Conservation (phyloP, 2,888 invertebrate species). For the Heteropelma amictum region DNA sequence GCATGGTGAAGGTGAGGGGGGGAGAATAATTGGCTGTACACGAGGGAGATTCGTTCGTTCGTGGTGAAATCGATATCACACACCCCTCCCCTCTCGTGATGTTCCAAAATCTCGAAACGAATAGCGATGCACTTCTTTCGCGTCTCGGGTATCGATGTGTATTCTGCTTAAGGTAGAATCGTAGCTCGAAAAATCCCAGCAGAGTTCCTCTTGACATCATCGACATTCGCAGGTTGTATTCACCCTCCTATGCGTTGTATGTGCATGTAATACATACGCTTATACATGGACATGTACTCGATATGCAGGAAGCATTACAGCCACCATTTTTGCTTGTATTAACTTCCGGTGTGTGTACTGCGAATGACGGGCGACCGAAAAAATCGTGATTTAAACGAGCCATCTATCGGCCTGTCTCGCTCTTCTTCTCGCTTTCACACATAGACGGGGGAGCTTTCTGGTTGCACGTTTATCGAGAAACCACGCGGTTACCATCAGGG, state of each 20-base stretch:
- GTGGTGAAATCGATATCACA: constrained; percentile 55
- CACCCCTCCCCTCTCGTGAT: constrained; percentile 42
- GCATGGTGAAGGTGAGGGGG: not conserved
- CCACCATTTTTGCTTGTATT: not conserved
- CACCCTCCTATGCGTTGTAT: not conserved
- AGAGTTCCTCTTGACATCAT: constrained; percentile 51
- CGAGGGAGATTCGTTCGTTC: constrained; percentile 41
- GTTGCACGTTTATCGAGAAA: constrained; percentile 35
- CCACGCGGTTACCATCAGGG: constrained; percentile 22
- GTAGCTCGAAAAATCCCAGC: constrained; percentile 22
- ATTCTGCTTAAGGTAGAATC: constrained; percentile 5
- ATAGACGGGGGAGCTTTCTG: not conserved
- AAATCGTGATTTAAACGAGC: constrained; percentile 67
- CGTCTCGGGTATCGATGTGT: not conserved
- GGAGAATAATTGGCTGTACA: constrained; percentile 21
- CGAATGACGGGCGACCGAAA: constrained; percentile 60
- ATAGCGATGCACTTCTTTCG: not conserved
- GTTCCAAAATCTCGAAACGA: constrained; percentile 27
- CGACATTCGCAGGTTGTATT: constrained; percentile 4
- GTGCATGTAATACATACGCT: too few species aligned
- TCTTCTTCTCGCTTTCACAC: constrained; percentile 27
- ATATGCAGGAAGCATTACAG: not conserved
- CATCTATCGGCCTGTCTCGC: constrained; percentile 43
- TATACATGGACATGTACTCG: not conserved
- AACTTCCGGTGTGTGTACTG: constrained; percentile 46